Evolutionary conservation across 1,140 invertebrate species (phyloP).

Genomic region (Pachypeltis micranthus): DNA sequence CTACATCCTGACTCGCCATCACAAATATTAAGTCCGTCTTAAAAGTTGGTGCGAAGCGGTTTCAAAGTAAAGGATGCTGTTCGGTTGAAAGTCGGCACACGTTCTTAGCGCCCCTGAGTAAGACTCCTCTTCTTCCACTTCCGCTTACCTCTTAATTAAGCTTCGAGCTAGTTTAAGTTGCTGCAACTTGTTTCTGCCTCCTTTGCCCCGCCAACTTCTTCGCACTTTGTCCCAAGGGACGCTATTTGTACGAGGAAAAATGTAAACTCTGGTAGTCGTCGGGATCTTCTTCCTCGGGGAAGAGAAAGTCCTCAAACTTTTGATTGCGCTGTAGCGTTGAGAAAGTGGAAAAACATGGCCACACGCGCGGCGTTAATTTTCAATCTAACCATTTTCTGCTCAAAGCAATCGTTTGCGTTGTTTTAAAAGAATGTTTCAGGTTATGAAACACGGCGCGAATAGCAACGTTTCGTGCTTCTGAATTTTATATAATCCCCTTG

Average conservation of each 20-base stretch:
- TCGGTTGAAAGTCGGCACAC: constrained; percentile 6
- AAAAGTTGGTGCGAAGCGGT: not conserved
- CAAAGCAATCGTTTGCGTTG: too few species aligned
- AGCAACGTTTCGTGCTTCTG: too few species aligned
- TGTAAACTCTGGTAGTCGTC: not conserved
- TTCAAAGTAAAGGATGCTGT: not conserved
- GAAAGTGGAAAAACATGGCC: too few species aligned
- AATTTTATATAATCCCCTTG: too few species aligned
- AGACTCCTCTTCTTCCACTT: not conserved
- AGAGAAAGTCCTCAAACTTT: not conserved
- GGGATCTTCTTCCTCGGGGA: not conserved
- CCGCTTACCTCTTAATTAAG: not conserved
- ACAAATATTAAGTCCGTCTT: constrained; percentile 4
- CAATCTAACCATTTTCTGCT: too few species aligned
- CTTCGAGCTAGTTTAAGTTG: constrained; percentile 6
- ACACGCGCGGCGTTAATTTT: too few species aligned
- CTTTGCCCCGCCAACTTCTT: not conserved
- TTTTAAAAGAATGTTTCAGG: too few species aligned
- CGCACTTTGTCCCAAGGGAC: not conserved
- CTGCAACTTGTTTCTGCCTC: constrained; percentile 1
- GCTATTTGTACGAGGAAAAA: constrained; percentile 1
- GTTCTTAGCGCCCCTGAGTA: constrained; percentile 8
- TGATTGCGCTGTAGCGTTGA: constrained; percentile 6
- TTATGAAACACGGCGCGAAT: too few species aligned
- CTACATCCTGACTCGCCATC: not conserved